A percentile compares a stretch with the other conserved stretches of the same genome.
Evolutionary conservation across 2,113 vertebrate species (phyloP).

Genomic region (Psephotus haematonotus): DNA sequence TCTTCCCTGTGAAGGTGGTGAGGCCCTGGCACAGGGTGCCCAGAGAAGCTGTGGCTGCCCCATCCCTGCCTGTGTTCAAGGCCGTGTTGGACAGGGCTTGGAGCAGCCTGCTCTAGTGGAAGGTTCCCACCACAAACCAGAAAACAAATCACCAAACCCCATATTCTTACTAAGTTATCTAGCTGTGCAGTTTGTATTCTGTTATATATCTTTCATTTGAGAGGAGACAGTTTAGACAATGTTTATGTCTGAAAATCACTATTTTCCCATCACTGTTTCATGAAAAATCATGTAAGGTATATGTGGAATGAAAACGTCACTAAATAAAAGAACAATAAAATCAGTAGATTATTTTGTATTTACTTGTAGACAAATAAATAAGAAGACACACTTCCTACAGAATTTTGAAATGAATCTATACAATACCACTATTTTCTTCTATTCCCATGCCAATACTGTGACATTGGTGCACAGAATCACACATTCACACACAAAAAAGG

Average conservation of each 20-base stretch:
- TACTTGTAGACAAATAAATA: background rate
- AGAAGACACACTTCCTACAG: background rate
- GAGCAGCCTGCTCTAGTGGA: background rate
- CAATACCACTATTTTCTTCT: background rate
- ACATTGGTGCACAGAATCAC: background rate
- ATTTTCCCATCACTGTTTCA: background rate
- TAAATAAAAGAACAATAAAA: background rate
- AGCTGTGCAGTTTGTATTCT: background rate
- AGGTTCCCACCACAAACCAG: background rate
- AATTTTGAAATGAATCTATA: background rate
- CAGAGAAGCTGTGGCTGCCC: background rate
- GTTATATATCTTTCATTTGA: background rate
- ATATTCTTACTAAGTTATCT: background rate
- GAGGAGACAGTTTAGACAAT: background rate
- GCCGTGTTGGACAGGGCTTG: background rate
- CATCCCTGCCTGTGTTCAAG: background rate
- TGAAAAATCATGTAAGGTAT: background rate
- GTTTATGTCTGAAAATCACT: background rate
- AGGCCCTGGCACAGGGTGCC: background rate
- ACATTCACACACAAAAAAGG: rapidly evolving
- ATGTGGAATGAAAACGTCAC: background rate
- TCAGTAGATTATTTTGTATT: background rate
- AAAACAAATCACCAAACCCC: background rate
- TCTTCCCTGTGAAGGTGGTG: background rate
- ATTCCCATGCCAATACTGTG: background rate